Conservation (phyloP, 2,113 vertebrate species). For the Spilogale gracilis region DNA sequence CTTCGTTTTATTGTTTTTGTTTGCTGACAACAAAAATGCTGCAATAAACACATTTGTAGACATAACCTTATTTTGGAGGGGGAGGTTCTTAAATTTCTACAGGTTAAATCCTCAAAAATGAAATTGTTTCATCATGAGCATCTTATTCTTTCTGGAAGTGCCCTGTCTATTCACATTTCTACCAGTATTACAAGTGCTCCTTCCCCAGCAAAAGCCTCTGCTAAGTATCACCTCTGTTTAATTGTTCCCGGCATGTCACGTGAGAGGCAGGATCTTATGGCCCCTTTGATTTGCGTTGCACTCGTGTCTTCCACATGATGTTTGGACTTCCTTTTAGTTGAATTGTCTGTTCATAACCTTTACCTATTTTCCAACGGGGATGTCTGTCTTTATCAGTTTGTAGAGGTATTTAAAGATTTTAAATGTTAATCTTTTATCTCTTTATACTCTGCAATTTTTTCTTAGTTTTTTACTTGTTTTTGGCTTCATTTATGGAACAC, state of each 20-base stretch:
- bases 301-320: background rate
- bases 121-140: background rate
- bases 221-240: background rate
- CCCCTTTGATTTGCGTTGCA: slow-evolving; percentile 9
- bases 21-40: background rate
- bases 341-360: background rate
- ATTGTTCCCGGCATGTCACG: background rate
- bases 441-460: background rate
- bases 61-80: background rate
- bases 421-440: slow-evolving; percentile 1
- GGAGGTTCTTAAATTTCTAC: background rate
- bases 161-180: slow-evolving; percentile 2
- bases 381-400: slow-evolving; percentile 36
- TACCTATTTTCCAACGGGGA: slow-evolving; percentile 8
- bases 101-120: background rate
- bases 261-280: background rate
- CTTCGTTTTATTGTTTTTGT: background rate
- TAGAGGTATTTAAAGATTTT: slow-evolving; percentile 53
- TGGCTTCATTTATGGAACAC: slow-evolving; percentile 15
- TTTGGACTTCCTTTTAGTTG: background rate
- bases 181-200: background rate
- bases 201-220: background rate
- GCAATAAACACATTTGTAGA: background rate
- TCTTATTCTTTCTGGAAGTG: background rate
- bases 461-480: slow-evolving; percentile 28